A percentile compares a stretch with the other conserved stretches of the same genome.
phyloP scores from a whole-genome alignment of 2,888 invertebrate species.

The Labia minor region DNA sequence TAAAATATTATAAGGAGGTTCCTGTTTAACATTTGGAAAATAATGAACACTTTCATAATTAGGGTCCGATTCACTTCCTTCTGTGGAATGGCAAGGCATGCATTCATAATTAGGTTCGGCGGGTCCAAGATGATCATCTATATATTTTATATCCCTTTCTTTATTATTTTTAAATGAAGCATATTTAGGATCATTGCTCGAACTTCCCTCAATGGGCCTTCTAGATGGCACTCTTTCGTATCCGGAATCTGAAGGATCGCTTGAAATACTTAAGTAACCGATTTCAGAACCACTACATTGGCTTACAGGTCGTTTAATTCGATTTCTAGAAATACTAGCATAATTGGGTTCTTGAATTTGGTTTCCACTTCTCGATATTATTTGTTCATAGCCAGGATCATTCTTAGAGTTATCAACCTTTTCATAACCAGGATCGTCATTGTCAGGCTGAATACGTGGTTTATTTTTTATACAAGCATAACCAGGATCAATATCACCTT shows the following conservation, averaged over 20 bases:
- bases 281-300: background rate
- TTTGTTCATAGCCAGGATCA: slow-evolving; percentile 17
- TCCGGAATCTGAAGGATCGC: slow-evolving; percentile 19
- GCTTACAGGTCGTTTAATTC: slow-evolving; percentile 4
- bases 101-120: slow-evolving; percentile 68
- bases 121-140: slow-evolving; percentile 20
- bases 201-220: background rate
- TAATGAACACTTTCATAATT: slow-evolving; percentile 59
- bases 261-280: background rate
- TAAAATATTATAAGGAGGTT: slow-evolving; percentile 17
- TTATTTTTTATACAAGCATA: slow-evolving; percentile 30
- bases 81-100: slow-evolving; percentile 45
- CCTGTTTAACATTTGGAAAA: background rate
- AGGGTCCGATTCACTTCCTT: slow-evolving; percentile 56
- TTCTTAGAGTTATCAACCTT: background rate
- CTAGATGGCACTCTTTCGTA: slow-evolving; percentile 22
- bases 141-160: background rate
- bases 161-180: slow-evolving; percentile 15
- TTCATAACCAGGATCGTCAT: slow-evolving; percentile 37
- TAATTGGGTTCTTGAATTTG: slow-evolving; percentile 15
- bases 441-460: slow-evolving; percentile 33
- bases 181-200: slow-evolving; percentile 17
- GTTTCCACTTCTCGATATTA: background rate
- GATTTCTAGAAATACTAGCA: slow-evolving; percentile 20
- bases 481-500: slow-evolving; percentile 27